Conservation (phyloP, 2,797 vertebrate species). For the Notamacropus eugenii region DNA sequence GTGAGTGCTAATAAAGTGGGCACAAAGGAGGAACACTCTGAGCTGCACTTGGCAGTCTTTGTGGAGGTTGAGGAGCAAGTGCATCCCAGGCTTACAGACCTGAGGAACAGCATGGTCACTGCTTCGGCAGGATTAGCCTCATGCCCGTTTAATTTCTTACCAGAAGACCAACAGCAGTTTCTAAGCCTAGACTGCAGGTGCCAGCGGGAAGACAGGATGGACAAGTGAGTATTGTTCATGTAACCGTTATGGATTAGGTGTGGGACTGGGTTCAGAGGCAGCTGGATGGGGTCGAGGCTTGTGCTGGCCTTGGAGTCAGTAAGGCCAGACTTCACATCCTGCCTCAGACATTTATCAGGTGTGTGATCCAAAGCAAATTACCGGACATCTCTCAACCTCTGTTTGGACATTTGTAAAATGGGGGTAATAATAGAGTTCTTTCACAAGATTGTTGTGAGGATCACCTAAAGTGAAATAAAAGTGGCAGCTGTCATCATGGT, state of each 20-base stretch:
- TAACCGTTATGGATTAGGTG: background rate
- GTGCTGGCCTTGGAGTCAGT: no score
- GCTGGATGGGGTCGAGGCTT: no score
- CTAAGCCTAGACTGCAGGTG: background rate
- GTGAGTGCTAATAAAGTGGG: background rate
- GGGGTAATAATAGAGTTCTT: background rate
- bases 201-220: background rate
- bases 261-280: background rate
- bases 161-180: background rate
- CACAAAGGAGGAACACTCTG: background rate
- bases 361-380: background rate
- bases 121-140: background rate
- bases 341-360: background rate
- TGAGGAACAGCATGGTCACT: no score
- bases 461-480: background rate
- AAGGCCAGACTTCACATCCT: no score
- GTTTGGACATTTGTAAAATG: background rate
- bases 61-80: background rate
- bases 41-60: background rate
- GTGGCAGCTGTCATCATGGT: fast-evolving
- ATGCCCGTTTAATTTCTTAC: background rate
- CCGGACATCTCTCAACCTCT: background rate
- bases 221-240: background rate
- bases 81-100: background rate
- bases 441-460: background rate